Evolutionary conservation across 2,888 invertebrate species (phyloP), one percentile per base, ranked within the genome.

Genomic region (Idaea dimidiata): DNA sequence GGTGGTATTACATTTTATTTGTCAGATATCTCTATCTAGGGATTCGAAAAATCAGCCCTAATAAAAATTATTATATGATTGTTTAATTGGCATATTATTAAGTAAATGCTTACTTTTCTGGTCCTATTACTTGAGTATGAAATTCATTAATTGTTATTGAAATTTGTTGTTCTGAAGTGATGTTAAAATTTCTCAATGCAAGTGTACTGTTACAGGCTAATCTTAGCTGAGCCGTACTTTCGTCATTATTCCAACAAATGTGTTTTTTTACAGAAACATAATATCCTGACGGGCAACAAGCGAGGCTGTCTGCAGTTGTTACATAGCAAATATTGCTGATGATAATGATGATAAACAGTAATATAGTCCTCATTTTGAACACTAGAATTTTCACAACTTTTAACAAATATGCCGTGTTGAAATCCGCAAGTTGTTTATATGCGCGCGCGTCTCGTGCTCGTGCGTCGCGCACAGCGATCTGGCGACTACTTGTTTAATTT

Each of bases 171-270:
- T 66, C 62, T 0, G 71, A 64, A 14, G 64, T 67, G 1, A 72
- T 55, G 17, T 53, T 18, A 57, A 61, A 75, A 54, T 59, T 69
- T 0, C 60, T 61, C 43, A 62, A 32, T 57, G 69, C 69, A 32
- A 71, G 60, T 18, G 65, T 58, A 0, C 61, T 58, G 0, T 60
- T 31, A 54, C 82, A 83, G 1, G 16, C 33, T 5, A 82, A 57
- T 8, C 63, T 32, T 4, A 71, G 61, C 0, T 67, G 54, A 0
- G 59, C 56, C 0, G 80, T 81, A 0, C 58, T 17, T 32, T 84
- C 81, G 0, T 65, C 18, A n/a, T 56, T 76, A 1, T 82, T 70
- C 80, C 80, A 83, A 59, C 85, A 85, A 3, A 72, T 69, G 14
- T 17, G 66, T 43, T 55, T 73, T 17, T 24, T 57, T 1, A 77